Evolutionary conservation across 2,888 invertebrate species (phyloP), one percentile per base, ranked within the genome.

Genomic region (Tinea semifulvella): DNA sequence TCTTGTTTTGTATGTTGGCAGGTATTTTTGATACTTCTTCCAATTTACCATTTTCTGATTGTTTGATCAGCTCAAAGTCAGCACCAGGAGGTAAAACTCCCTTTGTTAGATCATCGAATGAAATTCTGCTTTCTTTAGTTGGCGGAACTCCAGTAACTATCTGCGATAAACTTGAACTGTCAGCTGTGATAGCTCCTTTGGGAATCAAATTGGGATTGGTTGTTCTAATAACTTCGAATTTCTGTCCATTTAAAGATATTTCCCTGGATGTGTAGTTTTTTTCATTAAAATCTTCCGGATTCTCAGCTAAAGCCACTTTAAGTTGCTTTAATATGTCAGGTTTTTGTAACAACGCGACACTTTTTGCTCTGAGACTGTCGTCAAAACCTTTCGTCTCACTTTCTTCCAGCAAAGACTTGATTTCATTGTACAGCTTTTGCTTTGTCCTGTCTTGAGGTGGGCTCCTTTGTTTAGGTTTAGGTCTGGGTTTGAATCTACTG

Each of bases 31-130:
- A 80, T 1, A 90, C 82, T 57, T 88, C 87, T 56, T 92, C 90
- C 0, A 91, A 68, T 53, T 86, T 87, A 1, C 91, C 92, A 49
- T 87, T 87, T 36, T 86, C 87, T 13, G 87, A 84, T 44, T 92
- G 91, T 57, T 89, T 87, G n/a, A 91, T 83, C 1, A 93, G 82
- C 65, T 94, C 92, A 55, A 88, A 93, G 54, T 93, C 88, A 1
- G 91, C 88, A 1, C 89, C 90, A 1, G 89, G 88, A 1, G 92
- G 92, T 47, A 92, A 70, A 0, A 92, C 89, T 0, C 88, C 90
- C 63, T 89, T 90, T 0, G 92, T 91, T 36, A 93, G 66, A 58
- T 93, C 91, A 42, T 92, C 91, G 6, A 93, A 82, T 2, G 90
- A 84, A 14, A 83, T 81, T 50, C 84, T 84, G 19, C 87, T 88